Evolutionary conservation across 2,113 vertebrate species (phyloP).

Genomic region (Terrapene triunguis): DNA sequence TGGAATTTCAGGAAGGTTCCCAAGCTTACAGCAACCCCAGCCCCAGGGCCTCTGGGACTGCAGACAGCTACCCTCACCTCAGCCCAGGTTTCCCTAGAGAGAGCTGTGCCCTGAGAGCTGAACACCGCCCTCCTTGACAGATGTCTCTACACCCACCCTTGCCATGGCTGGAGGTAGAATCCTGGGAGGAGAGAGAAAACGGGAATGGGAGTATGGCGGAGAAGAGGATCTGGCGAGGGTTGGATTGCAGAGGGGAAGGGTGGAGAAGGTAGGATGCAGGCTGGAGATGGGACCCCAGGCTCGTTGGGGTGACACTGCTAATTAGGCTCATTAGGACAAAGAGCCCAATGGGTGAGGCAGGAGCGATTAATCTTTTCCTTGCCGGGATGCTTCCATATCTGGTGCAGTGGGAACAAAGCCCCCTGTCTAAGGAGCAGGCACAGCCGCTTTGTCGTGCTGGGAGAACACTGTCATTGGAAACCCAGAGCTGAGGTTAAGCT

Average conservation of each 20-base stretch:
- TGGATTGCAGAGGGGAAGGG: neutral
- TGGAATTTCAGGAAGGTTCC: neutral
- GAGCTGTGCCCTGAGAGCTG: neutral
- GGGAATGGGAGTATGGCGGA: neutral
- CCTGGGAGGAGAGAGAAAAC: neutral
- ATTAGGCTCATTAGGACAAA: neutral
- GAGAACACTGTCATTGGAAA: neutral
- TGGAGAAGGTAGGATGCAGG: too few species aligned
- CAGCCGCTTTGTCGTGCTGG: neutral
- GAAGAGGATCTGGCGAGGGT: neutral
- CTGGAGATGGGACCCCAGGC: neutral
- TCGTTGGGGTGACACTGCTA: neutral
- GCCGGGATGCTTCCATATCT: neutral
- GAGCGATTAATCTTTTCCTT: neutral
- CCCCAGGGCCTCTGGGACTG: accelerated
- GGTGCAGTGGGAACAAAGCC: neutral
- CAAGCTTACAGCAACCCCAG: neutral
- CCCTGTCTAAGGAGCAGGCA: neutral
- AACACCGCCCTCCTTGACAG: neutral
- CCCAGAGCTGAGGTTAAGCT: neutral
- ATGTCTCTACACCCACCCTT: neutral
- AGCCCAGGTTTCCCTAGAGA: neutral
- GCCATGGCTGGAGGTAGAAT: neutral
- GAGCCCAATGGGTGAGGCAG: neutral
- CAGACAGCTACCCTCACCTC: neutral